Conservation (phyloP, 2,113 vertebrate species). For the Larimichthys crocea region DNA sequence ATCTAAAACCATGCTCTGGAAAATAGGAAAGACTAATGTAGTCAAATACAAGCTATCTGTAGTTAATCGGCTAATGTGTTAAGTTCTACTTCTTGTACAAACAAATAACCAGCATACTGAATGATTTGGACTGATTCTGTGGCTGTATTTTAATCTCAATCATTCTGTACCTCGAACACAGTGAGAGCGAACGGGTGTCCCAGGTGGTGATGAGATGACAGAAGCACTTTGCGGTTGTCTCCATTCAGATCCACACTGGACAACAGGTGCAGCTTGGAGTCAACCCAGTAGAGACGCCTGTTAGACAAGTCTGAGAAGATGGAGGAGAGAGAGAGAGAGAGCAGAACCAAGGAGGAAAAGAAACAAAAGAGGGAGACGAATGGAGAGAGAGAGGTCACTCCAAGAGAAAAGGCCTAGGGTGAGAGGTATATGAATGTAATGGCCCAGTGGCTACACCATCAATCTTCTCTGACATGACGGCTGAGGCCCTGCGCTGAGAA, state of each 20-base stretch:
- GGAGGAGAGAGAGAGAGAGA: slow-evolving; percentile 32
- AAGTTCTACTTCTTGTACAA: neutral
- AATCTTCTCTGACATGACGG: slow-evolving; percentile 73
- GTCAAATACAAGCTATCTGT: neutral
- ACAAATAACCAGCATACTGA: neutral
- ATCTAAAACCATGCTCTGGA: neutral
- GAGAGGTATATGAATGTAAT: slow-evolving; percentile 72
- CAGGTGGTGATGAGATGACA: slow-evolving; percentile 90
- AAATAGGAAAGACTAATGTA: neutral
- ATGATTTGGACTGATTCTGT: neutral
- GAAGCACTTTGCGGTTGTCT: slow-evolving; percentile 92
- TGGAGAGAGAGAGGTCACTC: slow-evolving; percentile 65
- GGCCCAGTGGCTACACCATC: slow-evolving; percentile 69
- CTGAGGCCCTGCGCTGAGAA: slow-evolving; percentile 56
- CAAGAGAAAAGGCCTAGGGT: slow-evolving; percentile 56
- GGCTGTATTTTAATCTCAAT: neutral
- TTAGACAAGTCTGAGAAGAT: slow-evolving; percentile 90
- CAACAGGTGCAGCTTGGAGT: slow-evolving; percentile 96
- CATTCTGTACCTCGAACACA: slow-evolving; percentile 92
- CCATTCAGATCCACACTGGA: slow-evolving; percentile 96
- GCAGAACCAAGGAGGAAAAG: slow-evolving; percentile 13
- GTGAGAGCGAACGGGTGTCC: slow-evolving; percentile 96
- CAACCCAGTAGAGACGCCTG: slow-evolving; percentile 97
- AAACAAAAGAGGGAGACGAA: slow-evolving; percentile 12
- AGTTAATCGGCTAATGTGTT: neutral